Percentiles rank a stretch among this genome's conserved stretches.
Conservation (phyloP, 2,797 vertebrate species). For the Hipposideros larvatus region DNA sequence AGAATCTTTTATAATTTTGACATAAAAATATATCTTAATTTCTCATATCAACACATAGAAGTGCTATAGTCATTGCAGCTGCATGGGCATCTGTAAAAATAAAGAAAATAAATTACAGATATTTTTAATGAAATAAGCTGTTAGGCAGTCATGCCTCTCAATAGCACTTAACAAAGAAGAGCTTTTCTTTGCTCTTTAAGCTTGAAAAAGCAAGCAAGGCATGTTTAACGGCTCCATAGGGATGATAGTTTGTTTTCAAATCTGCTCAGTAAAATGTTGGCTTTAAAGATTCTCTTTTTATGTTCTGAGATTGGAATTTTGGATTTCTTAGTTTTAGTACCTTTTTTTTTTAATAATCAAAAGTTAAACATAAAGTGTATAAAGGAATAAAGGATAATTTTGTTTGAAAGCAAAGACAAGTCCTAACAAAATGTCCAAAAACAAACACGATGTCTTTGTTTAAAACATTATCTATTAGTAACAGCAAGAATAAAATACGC, state of each 20-base stretch:
- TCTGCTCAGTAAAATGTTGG: conserved; percentile 68
- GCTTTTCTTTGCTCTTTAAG: conserved; percentile 59
- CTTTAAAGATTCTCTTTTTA: conserved; percentile 68
- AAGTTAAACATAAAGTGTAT: conserved; percentile 70
- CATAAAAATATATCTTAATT: conserved; percentile 44
- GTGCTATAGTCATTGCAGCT: background rate
- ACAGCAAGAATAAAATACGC: conserved; percentile 76
- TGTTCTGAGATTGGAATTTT: conserved; percentile 18
- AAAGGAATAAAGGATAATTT: conserved; percentile 49
- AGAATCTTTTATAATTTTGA: background rate
- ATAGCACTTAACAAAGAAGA: background rate
- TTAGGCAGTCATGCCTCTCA: conserved; percentile 49
- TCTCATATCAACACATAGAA: background rate
- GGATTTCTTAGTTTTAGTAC: conserved; percentile 69
- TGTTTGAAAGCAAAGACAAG: conserved; percentile 43
- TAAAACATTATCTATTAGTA: conserved; percentile 63
- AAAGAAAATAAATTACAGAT: conserved; percentile 35
- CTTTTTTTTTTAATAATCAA: conserved; percentile 70
- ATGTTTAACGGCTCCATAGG: conserved; percentile 61
- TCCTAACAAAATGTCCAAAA: background rate
- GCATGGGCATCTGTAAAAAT: background rate
- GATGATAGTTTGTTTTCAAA: conserved; percentile 71
- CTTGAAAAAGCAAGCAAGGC: background rate
- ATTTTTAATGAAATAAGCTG: conserved; percentile 72
- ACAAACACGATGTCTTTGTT: conserved; percentile 49